Percentiles rank a stretch among this genome's conserved stretches.
These are phyloP conservation scores for Aphelinus certus DNA, from an alignment of 1,140 invertebrate species.

Conservation along the genomic window DNA sequence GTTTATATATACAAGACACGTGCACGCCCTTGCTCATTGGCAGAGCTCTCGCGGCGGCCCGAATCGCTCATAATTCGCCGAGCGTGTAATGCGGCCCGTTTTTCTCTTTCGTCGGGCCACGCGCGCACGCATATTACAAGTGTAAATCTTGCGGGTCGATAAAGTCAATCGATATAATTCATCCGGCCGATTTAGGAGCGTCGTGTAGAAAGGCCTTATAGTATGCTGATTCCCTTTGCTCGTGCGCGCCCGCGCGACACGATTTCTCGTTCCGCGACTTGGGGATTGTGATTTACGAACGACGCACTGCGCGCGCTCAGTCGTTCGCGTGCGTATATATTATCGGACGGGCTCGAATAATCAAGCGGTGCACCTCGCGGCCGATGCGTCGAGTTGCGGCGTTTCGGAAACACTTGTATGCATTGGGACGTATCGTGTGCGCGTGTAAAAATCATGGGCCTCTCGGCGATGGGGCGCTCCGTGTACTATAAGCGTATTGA, in stretches of 20 bases:
- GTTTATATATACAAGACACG: background rate
- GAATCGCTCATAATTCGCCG: slow-evolving; percentile 28
- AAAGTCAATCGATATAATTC: slow-evolving; percentile 35
- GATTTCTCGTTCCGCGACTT: slow-evolving; percentile 15
- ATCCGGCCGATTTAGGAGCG: slow-evolving; percentile 22
- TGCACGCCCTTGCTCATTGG: background rate
- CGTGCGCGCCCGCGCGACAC: background rate
- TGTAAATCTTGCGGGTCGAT: slow-evolving; percentile 30
- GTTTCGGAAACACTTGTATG: slow-evolving; percentile 24
- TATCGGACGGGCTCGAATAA: slow-evolving; percentile 21
- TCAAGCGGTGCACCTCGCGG: slow-evolving; percentile 16
- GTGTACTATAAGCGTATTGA: slow-evolving; percentile 7
- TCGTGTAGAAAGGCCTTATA: slow-evolving; percentile 13
- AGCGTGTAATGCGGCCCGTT: background rate
- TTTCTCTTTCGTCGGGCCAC: background rate
- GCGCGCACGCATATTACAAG: slow-evolving; percentile 11
- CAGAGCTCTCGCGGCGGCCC: background rate
- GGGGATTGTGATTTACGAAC: slow-evolving; percentile 30
- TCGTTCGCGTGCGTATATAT: background rate
- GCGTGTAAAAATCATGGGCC: slow-evolving; percentile 13
- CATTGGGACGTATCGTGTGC: slow-evolving; percentile 4
- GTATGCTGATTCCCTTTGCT: slow-evolving; percentile 1
- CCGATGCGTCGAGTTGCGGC: background rate
- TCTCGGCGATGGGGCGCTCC: background rate
- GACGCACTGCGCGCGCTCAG: background rate